These are phyloP conservation scores for Panthera leo DNA, from an alignment of 2,113 vertebrate genomes.

Conservation along the genomic window DNA sequence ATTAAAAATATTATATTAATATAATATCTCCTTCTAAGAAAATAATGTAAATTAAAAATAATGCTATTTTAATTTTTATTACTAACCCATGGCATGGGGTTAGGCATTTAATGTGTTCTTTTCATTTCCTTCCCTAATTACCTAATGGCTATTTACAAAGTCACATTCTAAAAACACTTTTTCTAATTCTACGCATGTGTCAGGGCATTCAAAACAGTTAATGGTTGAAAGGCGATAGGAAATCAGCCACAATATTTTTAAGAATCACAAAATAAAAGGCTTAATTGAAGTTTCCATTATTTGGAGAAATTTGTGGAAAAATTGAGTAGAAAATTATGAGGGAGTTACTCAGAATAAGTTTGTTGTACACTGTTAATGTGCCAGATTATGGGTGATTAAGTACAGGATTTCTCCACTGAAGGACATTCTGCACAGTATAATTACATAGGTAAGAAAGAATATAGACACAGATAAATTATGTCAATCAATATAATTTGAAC, in stretches of 20 bases:
- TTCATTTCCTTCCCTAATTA: conserved; percentile 24
- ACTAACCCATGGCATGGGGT: neutral
- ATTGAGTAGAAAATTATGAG: neutral
- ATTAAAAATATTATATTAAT: neutral
- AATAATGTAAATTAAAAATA: neutral
- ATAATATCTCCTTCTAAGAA: neutral
- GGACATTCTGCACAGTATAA: neutral
- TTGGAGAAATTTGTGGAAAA: neutral
- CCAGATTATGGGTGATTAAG: neutral
- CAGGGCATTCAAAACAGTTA: neutral
- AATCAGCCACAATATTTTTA: neutral
- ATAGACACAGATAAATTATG: neutral
- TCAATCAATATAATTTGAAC: neutral
- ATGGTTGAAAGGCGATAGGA: neutral
- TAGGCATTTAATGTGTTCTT: conserved; percentile 10
- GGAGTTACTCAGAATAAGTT: neutral
- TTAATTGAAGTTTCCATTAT: neutral
- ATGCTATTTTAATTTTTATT: conserved; percentile 34
- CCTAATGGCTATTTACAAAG: conserved; percentile 16
- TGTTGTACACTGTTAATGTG: neutral
- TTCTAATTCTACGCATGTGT: neutral
- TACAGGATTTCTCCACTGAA: neutral
- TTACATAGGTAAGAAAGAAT: neutral
- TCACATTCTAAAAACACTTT: conserved; percentile 20
- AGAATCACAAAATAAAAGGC: neutral